Percentiles rank a stretch among this genome's conserved stretches.
Evolutionary conservation across 2,113 vertebrate genomes (phyloP).

Genomic region (Gobiocypris rarus): DNA sequence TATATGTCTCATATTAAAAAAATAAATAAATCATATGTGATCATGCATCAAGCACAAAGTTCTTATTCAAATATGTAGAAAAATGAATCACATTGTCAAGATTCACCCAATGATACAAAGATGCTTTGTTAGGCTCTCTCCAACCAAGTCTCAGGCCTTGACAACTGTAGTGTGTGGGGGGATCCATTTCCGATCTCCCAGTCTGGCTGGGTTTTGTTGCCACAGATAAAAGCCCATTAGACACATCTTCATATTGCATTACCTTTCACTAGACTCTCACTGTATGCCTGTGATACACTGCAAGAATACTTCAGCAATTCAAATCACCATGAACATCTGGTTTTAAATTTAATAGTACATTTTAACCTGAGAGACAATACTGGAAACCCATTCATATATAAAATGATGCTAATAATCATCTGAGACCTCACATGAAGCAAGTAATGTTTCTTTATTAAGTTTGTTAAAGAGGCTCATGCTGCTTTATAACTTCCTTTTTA

Average conservation of each 20-base stretch:
- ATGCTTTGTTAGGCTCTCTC: constrained; percentile 61
- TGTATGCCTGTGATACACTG: constrained; percentile 60
- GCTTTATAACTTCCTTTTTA: constrained; percentile 13
- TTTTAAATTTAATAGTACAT: background rate
- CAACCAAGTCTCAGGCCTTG: constrained; percentile 65
- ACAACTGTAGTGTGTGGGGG: constrained; percentile 67
- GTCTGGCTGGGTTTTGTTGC: constrained; percentile 80
- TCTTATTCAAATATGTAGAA: background rate
- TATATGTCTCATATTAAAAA: no score
- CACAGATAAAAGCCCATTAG: constrained; percentile 85
- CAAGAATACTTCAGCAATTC: background rate
- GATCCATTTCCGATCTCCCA: constrained; percentile 66
- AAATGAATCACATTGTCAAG: constrained; percentile 37
- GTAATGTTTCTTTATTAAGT: constrained; percentile 21
- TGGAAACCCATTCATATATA: background rate
- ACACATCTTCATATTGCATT: constrained; percentile 70
- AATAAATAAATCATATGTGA: background rate
- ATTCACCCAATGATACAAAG: constrained; percentile 69
- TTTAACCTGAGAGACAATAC: background rate
- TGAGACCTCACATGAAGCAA: constrained; percentile 11
- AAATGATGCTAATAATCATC: background rate
- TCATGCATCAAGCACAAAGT: background rate
- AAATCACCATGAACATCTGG: background rate
- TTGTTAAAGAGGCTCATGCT: constrained; percentile 12
- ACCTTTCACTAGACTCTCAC: constrained; percentile 56